Conservation (phyloP, 2,888 invertebrate species). For the Phrixothrix hirtus region DNA sequence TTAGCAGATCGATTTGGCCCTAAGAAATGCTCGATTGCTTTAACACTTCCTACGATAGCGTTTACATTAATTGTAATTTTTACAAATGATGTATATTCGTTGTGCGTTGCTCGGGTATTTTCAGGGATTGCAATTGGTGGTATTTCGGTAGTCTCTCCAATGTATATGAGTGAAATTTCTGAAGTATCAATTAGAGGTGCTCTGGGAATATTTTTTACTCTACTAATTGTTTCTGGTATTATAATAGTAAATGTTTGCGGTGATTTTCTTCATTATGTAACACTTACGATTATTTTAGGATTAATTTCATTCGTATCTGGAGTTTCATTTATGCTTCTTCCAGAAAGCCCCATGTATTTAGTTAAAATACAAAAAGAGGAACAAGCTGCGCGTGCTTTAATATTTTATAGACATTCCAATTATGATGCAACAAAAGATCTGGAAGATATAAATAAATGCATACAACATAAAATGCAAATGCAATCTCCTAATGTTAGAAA, state of each 20-base stretch:
- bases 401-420: slow-evolving; percentile 71
- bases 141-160: slow-evolving; percentile 75
- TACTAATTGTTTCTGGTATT: slow-evolving; percentile 76
- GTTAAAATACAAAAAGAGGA: slow-evolving; percentile 59
- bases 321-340: slow-evolving; percentile 66
- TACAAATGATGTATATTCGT: too few species aligned
- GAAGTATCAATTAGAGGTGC: slow-evolving; percentile 77
- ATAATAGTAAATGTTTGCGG: slow-evolving; percentile 73
- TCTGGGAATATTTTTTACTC: slow-evolving; percentile 79
- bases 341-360: slow-evolving; percentile 74
- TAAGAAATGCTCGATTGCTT: too few species aligned
- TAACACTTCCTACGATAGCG: slow-evolving; percentile 66
- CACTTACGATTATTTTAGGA: slow-evolving; percentile 67
- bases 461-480: slow-evolving; percentile 54
- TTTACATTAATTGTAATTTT: slow-evolving; percentile 62
- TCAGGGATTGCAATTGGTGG: slow-evolving; percentile 72
- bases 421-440: slow-evolving; percentile 66
- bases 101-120: slow-evolving; percentile 64
- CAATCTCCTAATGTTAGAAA: slow-evolving; percentile 59
- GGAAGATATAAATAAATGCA: slow-evolving; percentile 64
- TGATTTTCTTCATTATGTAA: slow-evolving; percentile 66
- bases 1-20: slow-evolving; percentile 70
- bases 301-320: slow-evolving; percentile 66
- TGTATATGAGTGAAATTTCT: slow-evolving; percentile 83
- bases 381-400: slow-evolving; percentile 66